Conservation (phyloP, 2,888 invertebrate species). For the Lasioglossum morio region DNA sequence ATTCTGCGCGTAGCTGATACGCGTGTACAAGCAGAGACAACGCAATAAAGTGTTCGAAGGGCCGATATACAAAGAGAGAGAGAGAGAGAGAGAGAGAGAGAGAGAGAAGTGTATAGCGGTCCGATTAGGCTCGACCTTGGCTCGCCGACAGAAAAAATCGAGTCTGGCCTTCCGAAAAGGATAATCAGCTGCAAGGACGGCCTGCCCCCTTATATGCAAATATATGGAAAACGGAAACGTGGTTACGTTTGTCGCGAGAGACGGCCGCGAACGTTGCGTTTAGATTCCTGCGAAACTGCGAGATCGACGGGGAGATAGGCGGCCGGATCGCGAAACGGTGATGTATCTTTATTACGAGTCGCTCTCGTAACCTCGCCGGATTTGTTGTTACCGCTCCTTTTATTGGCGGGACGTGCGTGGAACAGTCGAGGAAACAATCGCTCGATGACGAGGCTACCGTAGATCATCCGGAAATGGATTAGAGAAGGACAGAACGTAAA, state of each 20-base stretch:
- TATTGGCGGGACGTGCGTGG: neutral
- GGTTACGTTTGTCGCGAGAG: neutral
- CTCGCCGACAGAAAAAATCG: neutral
- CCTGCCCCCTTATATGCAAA: constrained; percentile 46
- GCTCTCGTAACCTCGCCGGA: constrained; percentile 12
- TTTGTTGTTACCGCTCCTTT: constrained; percentile 14
- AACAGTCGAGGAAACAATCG: neutral
- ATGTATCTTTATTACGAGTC: constrained; percentile 37
- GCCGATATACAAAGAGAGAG: neutral
- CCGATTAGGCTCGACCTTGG: constrained; percentile 40
- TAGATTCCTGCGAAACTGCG: constrained; percentile 19
- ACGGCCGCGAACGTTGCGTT: neutral
- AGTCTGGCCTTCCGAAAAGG: constrained; percentile 58
- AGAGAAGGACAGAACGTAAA: neutral
- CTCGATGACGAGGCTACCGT: neutral
- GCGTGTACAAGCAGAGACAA: neutral
- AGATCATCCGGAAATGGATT: neutral
- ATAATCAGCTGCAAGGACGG: constrained; percentile 66
- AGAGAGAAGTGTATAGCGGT: neutral
- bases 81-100: neutral
- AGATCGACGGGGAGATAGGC: constrained; percentile 25
- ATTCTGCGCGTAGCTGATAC: neutral
- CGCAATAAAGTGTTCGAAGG: constrained; percentile 14
- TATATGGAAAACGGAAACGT: constrained; percentile 40
- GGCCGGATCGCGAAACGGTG: constrained; percentile 20